Percentiles rank a stretch among this genome's conserved stretches.
These are phyloP conservation scores for Drosophila ustulata DNA, from an alignment of 2,888 invertebrate species.

Conservation along the genomic window DNA sequence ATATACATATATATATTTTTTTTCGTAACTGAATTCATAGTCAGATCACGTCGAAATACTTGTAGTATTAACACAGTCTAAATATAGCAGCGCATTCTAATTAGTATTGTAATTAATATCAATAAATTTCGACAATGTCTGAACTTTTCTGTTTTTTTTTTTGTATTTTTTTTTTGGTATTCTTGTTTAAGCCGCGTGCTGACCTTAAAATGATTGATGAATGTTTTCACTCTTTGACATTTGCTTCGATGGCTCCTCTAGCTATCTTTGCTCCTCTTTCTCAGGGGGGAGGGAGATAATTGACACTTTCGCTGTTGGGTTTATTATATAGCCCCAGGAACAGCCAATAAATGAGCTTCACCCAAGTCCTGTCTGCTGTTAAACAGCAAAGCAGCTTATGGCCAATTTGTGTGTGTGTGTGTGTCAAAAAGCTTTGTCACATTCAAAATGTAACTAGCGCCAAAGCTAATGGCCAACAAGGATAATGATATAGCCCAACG, in stretches of 20 bases:
- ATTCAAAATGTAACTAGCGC: conserved; percentile 37
- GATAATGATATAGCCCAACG: conserved; percentile 26
- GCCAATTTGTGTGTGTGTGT: conserved; percentile 18
- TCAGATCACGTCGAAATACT: conserved; percentile 14
- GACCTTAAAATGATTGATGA: conserved; percentile 79
- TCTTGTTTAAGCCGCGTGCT: conserved; percentile 26
- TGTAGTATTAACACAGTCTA: conserved; percentile 10
- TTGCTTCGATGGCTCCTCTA: conserved; percentile 50
- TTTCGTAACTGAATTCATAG: background rate
- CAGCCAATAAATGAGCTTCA: conserved; percentile 29
- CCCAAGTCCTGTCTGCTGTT: conserved; percentile 22
- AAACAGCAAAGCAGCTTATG: conserved; percentile 39
- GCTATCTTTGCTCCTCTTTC: background rate
- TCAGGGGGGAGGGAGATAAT: conserved; percentile 35
- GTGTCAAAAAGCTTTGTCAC: conserved; percentile 41
- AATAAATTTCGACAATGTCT: conserved; percentile 60
- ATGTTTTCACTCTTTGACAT: conserved; percentile 78
- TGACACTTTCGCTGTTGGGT: conserved; percentile 41
- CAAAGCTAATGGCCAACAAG: conserved; percentile 41
- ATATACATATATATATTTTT: background rate
- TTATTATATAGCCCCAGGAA: conserved; percentile 22
- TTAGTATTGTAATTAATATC: conserved; percentile 75
- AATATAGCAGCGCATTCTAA: conserved; percentile 50
- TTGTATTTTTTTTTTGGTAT: background rate
- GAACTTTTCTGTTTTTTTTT: conserved; percentile 18